Conservation (phyloP, 2,888 invertebrate genomes). For the Nephrotoma guestfalica region DNA sequence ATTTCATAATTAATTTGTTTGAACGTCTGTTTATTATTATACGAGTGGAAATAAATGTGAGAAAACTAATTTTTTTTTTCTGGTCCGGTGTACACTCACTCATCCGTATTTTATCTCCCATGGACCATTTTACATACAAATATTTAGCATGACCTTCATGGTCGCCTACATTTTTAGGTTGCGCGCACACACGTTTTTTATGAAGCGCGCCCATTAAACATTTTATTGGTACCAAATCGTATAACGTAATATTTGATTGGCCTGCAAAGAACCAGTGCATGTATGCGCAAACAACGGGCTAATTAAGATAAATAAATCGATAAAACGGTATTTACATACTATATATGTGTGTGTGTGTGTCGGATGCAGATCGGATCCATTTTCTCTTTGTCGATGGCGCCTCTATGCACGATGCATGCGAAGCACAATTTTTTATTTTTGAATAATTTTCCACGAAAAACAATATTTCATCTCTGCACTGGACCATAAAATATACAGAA, state of each 20-base stretch:
- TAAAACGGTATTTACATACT: neutral
- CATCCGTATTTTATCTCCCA: neutral
- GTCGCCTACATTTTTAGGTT: neutral
- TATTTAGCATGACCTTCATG: neutral
- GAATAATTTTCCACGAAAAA: neutral
- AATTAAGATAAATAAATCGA: neutral
- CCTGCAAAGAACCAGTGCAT: neutral
- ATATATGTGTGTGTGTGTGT: neutral
- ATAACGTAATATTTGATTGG: neutral
- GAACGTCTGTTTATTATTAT: constrained; percentile 9
- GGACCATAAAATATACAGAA: neutral
- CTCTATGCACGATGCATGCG: neutral
- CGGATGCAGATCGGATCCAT: neutral
- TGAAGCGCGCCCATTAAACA: neutral
- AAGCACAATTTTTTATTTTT: neutral
- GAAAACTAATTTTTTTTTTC: neutral
- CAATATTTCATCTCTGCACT: neutral
- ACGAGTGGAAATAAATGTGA: constrained; percentile 3
- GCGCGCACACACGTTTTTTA: neutral
- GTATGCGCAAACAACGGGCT: neutral
- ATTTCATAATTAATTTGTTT: constrained; percentile 14
- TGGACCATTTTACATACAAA: neutral
- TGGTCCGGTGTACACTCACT: neutral
- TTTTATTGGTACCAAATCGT: neutral
- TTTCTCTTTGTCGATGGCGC: neutral